These are phyloP conservation scores for Scrobipalpa atriplicella DNA, from an alignment of 2,888 invertebrate species.

Conservation along the genomic window DNA sequence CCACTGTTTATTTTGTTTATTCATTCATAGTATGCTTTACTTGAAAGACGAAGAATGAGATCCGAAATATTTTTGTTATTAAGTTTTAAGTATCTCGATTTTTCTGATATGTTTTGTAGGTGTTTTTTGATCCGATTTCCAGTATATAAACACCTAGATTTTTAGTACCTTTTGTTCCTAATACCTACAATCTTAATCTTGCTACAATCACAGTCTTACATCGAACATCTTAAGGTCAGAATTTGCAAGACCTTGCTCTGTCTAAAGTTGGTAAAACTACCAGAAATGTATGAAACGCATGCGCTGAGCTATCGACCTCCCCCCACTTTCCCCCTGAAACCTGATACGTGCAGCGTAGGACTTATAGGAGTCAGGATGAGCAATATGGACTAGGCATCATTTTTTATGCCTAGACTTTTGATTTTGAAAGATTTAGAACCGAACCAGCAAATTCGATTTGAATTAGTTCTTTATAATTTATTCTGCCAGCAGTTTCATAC, in stretches of 20 bases:
- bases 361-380: neutral
- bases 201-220: neutral
- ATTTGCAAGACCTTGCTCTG: neutral
- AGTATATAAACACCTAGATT: neutral
- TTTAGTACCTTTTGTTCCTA: neutral
- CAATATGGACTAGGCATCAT: neutral
- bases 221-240: neutral
- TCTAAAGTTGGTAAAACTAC: constrained; percentile 2
- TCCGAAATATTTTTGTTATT: too few species aligned
- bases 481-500: too few species aligned
- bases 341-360: constrained; percentile 40
- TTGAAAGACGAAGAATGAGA: too few species aligned
- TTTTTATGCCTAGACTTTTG: neutral
- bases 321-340: constrained; percentile 47
- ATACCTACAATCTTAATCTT: neutral
- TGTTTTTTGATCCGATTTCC: neutral
- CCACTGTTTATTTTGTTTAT: too few species aligned
- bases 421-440: too few species aligned
- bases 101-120: neutral
- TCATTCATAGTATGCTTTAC: too few species aligned
- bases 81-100: too few species aligned
- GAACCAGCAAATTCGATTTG: too few species aligned
- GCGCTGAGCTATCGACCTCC: constrained; percentile 69
- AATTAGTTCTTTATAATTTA: too few species aligned
- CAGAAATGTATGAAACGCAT: constrained; percentile 49